Conservation (phyloP, 2,888 invertebrate genomes). For the Hyalella azteca region DNA sequence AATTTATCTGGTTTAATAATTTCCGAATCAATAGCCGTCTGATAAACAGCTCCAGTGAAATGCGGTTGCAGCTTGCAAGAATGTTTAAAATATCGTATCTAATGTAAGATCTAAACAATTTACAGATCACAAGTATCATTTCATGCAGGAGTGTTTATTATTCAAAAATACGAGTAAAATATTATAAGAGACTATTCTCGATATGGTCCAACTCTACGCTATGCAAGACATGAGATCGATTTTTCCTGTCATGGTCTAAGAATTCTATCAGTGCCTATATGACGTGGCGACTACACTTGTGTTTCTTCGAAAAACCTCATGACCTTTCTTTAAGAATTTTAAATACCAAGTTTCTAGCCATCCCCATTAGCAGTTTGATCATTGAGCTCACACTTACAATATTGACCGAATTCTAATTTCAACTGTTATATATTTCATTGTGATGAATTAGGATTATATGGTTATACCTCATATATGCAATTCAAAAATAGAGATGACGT, state of each 20-base stretch:
- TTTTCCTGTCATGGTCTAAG: constrained; percentile 3
- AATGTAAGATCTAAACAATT: too few relatives aligned
- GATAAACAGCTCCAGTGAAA: neutral
- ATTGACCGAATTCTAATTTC: too few relatives aligned
- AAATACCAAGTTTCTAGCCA: too few relatives aligned
- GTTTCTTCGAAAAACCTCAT: neutral
- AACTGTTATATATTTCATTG: too few relatives aligned
- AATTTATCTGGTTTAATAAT: neutral
- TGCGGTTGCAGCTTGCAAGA: neutral
- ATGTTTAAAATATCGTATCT: neutral
- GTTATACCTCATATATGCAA: too few relatives aligned
- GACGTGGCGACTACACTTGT: neutral
- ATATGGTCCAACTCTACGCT: constrained; percentile 25
- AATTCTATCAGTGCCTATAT: neutral
- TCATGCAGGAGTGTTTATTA: neutral
- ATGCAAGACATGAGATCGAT: constrained; percentile 12
- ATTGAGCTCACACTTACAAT: too few relatives aligned
- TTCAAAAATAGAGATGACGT: too few relatives aligned
- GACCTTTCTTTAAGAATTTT: too few relatives aligned
- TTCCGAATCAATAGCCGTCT: neutral
- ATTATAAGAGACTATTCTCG: neutral
- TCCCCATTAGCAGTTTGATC: too few relatives aligned
- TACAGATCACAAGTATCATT: too few relatives aligned
- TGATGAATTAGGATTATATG: too few relatives aligned
- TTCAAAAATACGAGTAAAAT: neutral